Evolutionary conservation across 2,113 vertebrate species (phyloP).

Genomic region (Dinomys branickii): DNA sequence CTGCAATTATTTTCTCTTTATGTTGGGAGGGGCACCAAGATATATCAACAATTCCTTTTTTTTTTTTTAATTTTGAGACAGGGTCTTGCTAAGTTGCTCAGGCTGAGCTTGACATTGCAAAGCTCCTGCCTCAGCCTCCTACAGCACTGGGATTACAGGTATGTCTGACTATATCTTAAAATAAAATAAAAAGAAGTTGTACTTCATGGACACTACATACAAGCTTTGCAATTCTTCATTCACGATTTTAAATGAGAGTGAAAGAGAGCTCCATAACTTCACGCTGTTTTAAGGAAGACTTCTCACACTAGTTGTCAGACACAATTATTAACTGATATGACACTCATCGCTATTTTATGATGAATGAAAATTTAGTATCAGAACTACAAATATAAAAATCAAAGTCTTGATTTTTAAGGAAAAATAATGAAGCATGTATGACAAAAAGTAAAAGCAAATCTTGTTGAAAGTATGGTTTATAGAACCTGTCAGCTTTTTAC

Average conservation of each 20-base stretch:
- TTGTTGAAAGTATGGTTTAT: not conserved
- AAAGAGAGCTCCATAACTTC: constrained; percentile 11
- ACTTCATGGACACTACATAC: not conserved
- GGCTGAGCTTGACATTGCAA: not conserved
- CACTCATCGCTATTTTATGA: not conserved
- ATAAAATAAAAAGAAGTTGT: not conserved
- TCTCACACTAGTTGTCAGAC: not conserved
- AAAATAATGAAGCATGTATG: not conserved
- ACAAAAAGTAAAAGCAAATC: constrained; percentile 29
- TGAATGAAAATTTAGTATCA: constrained; percentile 8
- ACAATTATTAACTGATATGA: not conserved
- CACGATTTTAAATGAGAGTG: not conserved
- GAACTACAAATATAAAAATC: constrained; percentile 27
- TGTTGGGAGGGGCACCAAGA: not conserved
- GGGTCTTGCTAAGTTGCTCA: not conserved
- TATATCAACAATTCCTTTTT: not conserved
- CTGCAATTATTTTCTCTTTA: not conserved
- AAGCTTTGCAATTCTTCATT: not conserved
- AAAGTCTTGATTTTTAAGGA: constrained; percentile 20
- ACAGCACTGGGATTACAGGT: not conserved
- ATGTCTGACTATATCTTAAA: not conserved
- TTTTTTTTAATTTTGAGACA: not conserved
- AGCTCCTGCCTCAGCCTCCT: not conserved
- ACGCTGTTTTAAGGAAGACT: not conserved
- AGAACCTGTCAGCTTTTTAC: not conserved